Percentiles rank a stretch among this genome's conserved stretches.
phyloP scores from a whole-genome alignment of 2,888 invertebrate genomes.

The Litoditis marina region DNA sequence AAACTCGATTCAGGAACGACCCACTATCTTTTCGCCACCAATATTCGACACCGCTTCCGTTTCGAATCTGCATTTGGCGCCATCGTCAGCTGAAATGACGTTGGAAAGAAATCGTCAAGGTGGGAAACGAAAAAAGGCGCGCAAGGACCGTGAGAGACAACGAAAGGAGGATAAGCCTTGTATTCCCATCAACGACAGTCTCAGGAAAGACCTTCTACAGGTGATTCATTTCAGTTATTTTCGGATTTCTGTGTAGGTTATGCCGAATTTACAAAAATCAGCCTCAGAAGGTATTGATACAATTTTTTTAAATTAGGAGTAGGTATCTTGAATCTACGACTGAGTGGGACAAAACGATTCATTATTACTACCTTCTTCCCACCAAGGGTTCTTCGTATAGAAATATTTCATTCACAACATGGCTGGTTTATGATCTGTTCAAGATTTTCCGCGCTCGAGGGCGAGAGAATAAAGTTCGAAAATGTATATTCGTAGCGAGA shows the following conservation, averaged over 20 bases:
- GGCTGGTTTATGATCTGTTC: no score
- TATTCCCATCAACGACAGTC: slow-evolving; percentile 45
- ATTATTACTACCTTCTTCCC: no score
- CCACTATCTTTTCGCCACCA: no score
- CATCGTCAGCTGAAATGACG: background rate
- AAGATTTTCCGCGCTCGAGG: no score
- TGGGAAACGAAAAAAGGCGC: slow-evolving; percentile 27
- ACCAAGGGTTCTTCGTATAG: no score
- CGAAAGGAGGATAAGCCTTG: slow-evolving; percentile 23
- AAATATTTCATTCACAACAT: no score
- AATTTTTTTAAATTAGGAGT: background rate
- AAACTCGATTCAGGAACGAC: no score
- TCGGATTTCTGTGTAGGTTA: background rate
- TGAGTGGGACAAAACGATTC: no score
- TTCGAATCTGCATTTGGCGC: no score
- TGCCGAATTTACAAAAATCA: background rate
- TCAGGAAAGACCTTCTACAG: slow-evolving; percentile 48
- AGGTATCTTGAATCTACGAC: slow-evolving; percentile 3
- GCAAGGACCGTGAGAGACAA: slow-evolving; percentile 16
- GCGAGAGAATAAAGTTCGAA: no score
- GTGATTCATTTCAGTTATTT: slow-evolving; percentile 24
- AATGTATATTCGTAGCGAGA: no score
- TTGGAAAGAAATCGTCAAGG: slow-evolving; percentile 19
- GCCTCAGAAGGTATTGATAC: background rate
- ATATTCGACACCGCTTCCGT: no score